Conservation (phyloP, 2,797 vertebrate genomes). For the Bothrops alternatus region DNA sequence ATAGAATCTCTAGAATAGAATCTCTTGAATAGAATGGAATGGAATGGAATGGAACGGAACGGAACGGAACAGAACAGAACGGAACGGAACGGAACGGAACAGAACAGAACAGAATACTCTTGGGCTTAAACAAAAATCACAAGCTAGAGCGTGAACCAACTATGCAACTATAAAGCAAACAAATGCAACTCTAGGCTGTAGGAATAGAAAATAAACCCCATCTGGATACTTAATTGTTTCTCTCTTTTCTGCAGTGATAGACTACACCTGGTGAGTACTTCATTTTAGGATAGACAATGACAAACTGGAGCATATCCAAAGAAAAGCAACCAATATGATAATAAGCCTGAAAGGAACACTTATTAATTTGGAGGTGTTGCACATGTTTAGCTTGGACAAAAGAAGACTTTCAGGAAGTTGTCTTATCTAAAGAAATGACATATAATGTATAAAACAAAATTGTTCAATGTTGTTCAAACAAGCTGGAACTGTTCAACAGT, state of each 20-base stretch:
- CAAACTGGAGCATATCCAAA: background rate
- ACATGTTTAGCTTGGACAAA: background rate
- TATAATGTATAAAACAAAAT: background rate
- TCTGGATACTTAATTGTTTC: background rate
- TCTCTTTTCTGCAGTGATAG: background rate
- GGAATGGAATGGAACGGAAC: no score
- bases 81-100: no score
- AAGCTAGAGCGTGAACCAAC: background rate
- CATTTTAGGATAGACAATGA: background rate
- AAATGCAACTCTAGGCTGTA: background rate
- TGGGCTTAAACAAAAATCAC: background rate
- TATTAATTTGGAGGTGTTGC: background rate
- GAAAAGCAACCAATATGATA: background rate
- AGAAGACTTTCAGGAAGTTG: background rate
- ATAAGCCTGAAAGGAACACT: background rate
- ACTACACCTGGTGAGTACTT: background rate
- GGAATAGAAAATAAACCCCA: background rate
- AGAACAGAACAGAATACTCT: no score
- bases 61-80: no score
- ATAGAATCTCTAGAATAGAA: no score
- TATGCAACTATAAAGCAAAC: background rate
- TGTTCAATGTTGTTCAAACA: background rate
- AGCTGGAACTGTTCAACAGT: background rate
- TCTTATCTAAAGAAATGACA: background rate
- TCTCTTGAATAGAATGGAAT: no score